Percentiles rank a stretch among this genome's conserved stretches.
These are phyloP conservation scores for Semaprochilodus insignis DNA, from an alignment of 2,797 vertebrate species.

Conservation along the genomic window DNA sequence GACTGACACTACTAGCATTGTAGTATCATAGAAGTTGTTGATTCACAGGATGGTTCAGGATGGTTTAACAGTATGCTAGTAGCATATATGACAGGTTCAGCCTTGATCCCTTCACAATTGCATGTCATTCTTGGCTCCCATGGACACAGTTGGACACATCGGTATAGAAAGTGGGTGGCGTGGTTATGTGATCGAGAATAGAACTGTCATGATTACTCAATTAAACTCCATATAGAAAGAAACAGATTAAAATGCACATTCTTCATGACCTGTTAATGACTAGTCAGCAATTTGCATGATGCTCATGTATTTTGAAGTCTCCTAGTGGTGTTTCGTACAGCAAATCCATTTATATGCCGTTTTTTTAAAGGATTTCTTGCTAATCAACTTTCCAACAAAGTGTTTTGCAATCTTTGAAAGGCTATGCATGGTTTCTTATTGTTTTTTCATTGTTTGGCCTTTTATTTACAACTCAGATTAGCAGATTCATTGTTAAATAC, in stretches of 20 bases:
- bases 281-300: neutral
- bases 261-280: neutral
- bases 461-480: too few species aligned
- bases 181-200: neutral
- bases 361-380: neutral
- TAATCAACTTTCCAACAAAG: neutral
- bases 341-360: too few species aligned
- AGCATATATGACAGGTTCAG: neutral
- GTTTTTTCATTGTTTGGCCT: neutral
- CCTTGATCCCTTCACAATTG: neutral
- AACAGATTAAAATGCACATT: neutral
- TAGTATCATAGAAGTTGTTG: neutral
- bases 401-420: neutral
- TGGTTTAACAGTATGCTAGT: neutral
- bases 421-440: neutral
- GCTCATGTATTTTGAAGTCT: neutral
- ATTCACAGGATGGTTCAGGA: neutral
- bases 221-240: neutral
- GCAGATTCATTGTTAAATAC: too few species aligned
- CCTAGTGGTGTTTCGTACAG: neutral
- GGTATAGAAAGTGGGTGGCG: too few species aligned
- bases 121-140: too few species aligned
- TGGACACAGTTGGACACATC: neutral
- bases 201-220: neutral
- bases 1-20: too few species aligned